Evolutionary conservation across 2,888 invertebrate genomes (phyloP).

Genomic region (Agrotis ipsilon): DNA sequence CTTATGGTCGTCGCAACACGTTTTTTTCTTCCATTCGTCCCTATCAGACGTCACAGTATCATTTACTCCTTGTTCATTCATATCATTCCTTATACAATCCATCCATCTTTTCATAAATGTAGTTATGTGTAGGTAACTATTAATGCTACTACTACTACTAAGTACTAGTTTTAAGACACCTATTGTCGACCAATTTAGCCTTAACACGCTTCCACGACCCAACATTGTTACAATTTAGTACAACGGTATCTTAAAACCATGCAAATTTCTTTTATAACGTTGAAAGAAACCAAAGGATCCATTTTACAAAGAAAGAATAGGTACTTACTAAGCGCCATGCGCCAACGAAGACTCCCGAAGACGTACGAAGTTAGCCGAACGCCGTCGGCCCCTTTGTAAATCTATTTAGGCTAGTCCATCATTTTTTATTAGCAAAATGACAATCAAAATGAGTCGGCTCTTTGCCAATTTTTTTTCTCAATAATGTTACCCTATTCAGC

Average conservation of each 20-base stretch:
- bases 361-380: constrained; percentile 49
- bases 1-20: no score
- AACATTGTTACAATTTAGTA: constrained; percentile 21
- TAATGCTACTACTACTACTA: not conserved
- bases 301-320: constrained; percentile 44
- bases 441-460: constrained; percentile 76
- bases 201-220: not conserved
- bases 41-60: no score
- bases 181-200: constrained; percentile 2
- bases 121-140: no score
- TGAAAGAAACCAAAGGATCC: constrained; percentile 10
- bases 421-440: constrained; percentile 81
- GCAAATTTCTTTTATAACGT: constrained; percentile 43
- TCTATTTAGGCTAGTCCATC: constrained; percentile 77
- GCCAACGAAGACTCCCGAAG: constrained; percentile 61
- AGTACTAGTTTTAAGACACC: not conserved
- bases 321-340: constrained; percentile 69
- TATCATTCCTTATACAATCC: no score
- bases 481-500: constrained; percentile 77
- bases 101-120: no score
- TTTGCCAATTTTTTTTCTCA: constrained; percentile 77
- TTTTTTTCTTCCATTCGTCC: no score
- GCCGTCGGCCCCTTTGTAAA: constrained; percentile 63
- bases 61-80: no score
- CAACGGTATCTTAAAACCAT: constrained; percentile 28